A percentile compares a stretch with the other conserved stretches of the same genome.
phyloP scores from a whole-genome alignment of 2,888 invertebrate species.

The Macaria notata region DNA sequence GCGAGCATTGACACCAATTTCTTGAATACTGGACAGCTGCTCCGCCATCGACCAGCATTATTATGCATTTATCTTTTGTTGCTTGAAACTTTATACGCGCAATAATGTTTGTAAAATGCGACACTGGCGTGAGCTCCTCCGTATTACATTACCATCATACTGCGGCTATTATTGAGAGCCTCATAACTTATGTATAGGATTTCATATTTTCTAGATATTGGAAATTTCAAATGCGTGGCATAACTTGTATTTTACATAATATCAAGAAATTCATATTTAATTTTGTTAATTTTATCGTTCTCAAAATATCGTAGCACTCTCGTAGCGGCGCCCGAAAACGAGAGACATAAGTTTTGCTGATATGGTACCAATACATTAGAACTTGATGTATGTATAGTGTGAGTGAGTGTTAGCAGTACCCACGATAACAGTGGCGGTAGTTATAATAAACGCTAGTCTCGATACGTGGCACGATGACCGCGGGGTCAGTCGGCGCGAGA shows the following conservation, averaged over 20 bases:
- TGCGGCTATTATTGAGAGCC: constrained; percentile 5
- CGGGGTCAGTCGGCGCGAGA: constrained; percentile 53
- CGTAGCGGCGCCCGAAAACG: no score
- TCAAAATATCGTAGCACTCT: no score
- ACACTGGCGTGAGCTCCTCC: constrained; percentile 1
- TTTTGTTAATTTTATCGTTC: no score
- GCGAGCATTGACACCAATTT: constrained; percentile 80
- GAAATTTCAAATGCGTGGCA: no score
- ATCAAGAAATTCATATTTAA: no score
- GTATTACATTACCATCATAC: constrained; percentile 13
- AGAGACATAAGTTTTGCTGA: no score
- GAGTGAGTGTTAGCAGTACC: no score
- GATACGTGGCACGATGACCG: constrained; percentile 60
- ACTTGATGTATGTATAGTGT: no score
- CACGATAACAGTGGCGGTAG: no score
- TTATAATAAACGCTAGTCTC: constrained; percentile 35
- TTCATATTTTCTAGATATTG: neutral
- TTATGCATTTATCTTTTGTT: constrained; percentile 38
- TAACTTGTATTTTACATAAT: no score
- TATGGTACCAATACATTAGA: no score
- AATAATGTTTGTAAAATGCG: constrained; percentile 30
- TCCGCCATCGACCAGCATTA: constrained; percentile 49
- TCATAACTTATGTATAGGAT: constrained; percentile 12
- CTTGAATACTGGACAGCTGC: constrained; percentile 64
- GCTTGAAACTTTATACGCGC: constrained; percentile 26